Conservation (phyloP, 2,888 invertebrate species). For the Sminthurides aquaticus region DNA sequence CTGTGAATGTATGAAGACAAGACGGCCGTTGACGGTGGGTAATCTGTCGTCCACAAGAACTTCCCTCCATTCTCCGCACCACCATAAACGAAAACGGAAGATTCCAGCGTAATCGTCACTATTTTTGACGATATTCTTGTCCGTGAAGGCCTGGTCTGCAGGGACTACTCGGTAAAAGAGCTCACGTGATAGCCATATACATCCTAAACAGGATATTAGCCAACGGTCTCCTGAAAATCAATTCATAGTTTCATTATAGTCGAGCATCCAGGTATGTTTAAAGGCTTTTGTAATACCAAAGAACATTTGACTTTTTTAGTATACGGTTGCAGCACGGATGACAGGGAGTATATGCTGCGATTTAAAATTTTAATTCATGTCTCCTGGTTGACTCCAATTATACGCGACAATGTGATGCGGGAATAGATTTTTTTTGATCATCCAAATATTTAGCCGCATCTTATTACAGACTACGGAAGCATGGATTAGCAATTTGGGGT, state of each 20-base stretch:
- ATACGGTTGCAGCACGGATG: too few relatives aligned
- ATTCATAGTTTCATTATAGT: too few relatives aligned
- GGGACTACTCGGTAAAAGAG: slow-evolving; percentile 86
- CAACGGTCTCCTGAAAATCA: slow-evolving; percentile 68
- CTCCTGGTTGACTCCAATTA: too few relatives aligned
- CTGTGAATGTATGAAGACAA: slow-evolving; percentile 77
- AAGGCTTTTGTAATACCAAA: too few relatives aligned
- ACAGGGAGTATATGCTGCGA: too few relatives aligned
- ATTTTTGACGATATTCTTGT: slow-evolving; percentile 46
- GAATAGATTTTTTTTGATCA: too few relatives aligned
- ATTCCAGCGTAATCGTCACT: slow-evolving; percentile 59
- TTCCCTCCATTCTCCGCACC: slow-evolving; percentile 89
- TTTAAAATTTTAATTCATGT: neutral
- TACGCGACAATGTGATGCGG: too few relatives aligned
- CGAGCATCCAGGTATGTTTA: too few relatives aligned
- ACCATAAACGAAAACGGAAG: slow-evolving; percentile 84
- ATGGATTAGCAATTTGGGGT: too few relatives aligned
- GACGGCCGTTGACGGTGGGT: slow-evolving; percentile 75
- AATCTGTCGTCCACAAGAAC: slow-evolving; percentile 80
- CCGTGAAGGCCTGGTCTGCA: slow-evolving; percentile 73
- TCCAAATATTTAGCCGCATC: too few relatives aligned
- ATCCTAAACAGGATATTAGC: slow-evolving; percentile 80
- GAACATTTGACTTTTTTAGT: too few relatives aligned
- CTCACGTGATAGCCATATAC: slow-evolving; percentile 74
- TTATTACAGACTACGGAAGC: too few relatives aligned